phyloP scores from a whole-genome alignment of 2,888 invertebrate species.

The Melolontha melolontha region DNA sequence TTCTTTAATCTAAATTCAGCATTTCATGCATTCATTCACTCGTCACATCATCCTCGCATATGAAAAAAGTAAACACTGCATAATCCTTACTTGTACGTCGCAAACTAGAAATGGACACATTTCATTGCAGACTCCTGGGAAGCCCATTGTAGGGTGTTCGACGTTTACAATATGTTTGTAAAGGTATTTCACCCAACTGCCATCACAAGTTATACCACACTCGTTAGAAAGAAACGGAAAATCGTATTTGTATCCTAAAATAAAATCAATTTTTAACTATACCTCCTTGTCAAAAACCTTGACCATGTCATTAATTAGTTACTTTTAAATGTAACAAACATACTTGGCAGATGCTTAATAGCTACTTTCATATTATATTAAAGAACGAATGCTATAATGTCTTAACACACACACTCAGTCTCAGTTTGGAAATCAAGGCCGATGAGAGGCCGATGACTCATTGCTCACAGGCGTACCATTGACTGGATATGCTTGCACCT shows the following conservation, averaged over 20 bases:
- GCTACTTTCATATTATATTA: too few species aligned
- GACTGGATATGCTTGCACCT: too few species aligned
- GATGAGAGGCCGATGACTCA: too few species aligned
- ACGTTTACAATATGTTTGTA: slow-evolving; percentile 90
- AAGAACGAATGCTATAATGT: too few species aligned
- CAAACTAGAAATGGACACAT: slow-evolving; percentile 89
- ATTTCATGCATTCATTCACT: too few species aligned
- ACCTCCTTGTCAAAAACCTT: background rate
- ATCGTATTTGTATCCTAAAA: slow-evolving; percentile 66
- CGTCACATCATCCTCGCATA: too few species aligned
- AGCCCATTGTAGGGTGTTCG: slow-evolving; percentile 81
- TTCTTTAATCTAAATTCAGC: background rate
- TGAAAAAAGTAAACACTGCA: too few species aligned
- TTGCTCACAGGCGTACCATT: too few species aligned
- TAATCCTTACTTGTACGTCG: slow-evolving; percentile 79
- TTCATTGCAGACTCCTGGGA: slow-evolving; percentile 86
- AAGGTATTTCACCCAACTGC: slow-evolving; percentile 85
- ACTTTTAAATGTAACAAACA: slow-evolving; percentile 1
- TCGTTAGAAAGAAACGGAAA: slow-evolving; percentile 69
- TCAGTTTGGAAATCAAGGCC: too few species aligned
- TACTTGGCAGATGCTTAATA: too few species aligned
- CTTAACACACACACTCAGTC: too few species aligned
- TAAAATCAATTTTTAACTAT: too few species aligned
- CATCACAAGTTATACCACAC: slow-evolving; percentile 78
- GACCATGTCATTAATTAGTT: background rate